Evolutionary conservation across 2,888 invertebrate species (phyloP), one percentile per base, ranked within the genome.

Genomic region (Cephus sareptanus): DNA sequence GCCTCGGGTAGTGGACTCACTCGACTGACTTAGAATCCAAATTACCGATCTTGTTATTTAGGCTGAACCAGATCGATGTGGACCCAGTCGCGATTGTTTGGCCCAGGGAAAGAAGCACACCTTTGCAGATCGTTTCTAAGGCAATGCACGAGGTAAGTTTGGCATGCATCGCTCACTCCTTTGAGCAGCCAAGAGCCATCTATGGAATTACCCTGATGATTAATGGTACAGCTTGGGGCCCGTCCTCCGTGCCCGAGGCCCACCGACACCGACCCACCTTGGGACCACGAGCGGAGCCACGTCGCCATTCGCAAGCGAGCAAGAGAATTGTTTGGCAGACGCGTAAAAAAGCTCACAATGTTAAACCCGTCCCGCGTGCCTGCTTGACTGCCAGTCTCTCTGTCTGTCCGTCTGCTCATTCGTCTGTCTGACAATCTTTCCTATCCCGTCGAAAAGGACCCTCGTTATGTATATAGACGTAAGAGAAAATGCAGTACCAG

Each of bases 171-270:
- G 86, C 89, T 89, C 89, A 88, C 87, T 89, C 88, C 89, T 90
- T 80, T 79, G 83, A 86, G 86, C 87, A 87, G 87, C 86, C 87
- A 85, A 87, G 86, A 89, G 87, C 90, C 91, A 90, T 91, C 90
- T 91, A 89, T 87, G 91, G 90, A 91, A 91, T 91, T 90, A 88
- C 85, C 89, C 87, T 85, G 89, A 91, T 91, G 90, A 91, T 91
- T 91, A 90, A 91, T 91, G 91, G 88, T 85, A 86, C 81, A 85
- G 82, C 81, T 83, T 37, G 74, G 37, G 83, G 84, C 79, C 73
- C 71, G 71, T 34, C 34, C 71, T 34, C 34, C 71, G 13, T 71
- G 71, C 71, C 71, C 12, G 71, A 71, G 71, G 71, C 56, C 56
- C 23, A 56, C 56, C 56, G 56, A 56, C 56, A 71, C 71, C 71